Percentiles rank a stretch among this genome's conserved stretches.
Evolutionary conservation across 2,113 vertebrate genomes (phyloP).

Genomic region (Erpornis zantholeuca): DNA sequence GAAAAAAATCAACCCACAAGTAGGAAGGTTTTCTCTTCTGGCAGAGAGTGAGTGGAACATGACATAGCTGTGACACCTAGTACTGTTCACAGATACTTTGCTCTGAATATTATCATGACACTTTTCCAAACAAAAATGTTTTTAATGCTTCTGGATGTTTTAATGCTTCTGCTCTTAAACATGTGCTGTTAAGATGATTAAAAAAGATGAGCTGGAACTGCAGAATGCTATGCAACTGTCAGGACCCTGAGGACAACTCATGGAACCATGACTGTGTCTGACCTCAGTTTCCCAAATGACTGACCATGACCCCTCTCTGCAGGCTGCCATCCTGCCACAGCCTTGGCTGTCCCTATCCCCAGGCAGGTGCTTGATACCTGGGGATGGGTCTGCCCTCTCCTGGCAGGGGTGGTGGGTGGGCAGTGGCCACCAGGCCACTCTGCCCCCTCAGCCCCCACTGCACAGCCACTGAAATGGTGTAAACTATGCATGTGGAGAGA

Average conservation of each 20-base stretch:
- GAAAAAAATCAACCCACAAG: background rate
- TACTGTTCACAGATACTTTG: background rate
- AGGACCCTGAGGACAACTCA: background rate
- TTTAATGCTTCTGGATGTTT: background rate
- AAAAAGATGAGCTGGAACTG: background rate
- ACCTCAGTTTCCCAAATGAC: background rate
- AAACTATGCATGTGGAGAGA: rapidly evolving
- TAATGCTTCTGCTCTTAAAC: no score
- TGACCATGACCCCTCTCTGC: background rate
- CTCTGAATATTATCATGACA: background rate
- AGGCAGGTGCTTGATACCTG: rapidly evolving
- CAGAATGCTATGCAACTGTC: background rate
- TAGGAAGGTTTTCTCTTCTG: background rate
- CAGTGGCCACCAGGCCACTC: rapidly evolving
- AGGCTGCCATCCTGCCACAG: rapidly evolving
- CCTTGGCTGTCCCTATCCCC: rapidly evolving
- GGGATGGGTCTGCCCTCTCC: background rate
- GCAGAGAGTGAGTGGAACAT: background rate
- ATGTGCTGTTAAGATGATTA: background rate
- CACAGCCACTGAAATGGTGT: background rate
- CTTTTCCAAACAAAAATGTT: background rate
- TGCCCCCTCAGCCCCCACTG: background rate
- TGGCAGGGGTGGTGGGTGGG: background rate
- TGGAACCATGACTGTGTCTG: rapidly evolving
- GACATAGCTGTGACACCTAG: background rate